Base-by-base conservation (phyloP, 2,797 vertebrate genomes). In the Synanceia verrucosa region DNA sequence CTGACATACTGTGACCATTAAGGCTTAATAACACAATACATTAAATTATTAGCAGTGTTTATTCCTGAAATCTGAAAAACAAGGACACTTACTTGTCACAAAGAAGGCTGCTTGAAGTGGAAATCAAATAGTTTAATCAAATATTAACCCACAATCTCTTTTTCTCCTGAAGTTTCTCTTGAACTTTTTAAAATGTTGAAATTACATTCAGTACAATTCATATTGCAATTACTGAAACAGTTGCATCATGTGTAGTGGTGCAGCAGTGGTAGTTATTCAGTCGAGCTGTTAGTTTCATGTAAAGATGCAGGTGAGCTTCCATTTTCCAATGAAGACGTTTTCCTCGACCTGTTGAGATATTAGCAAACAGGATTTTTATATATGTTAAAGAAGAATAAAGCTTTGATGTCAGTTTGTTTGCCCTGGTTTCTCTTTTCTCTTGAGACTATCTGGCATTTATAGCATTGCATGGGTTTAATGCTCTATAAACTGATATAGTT, bases 381-480 rank as follows among this genome's bases (percentile, higher is more conserved):
- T 48, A 9, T 44, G 39, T 16, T 55, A 14, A 43, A 66, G 60
- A 43, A 36, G 23, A 74, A 37, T n/a, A 26, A n/a, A 65, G 9
- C 71, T 86, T 88, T 87, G 78, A 84, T 84, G 76, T 73, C 24
- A 23, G 44, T 74, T 53, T 13, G n/a, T 69, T 52, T 46, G n/a
- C 62, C 47, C 65, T 31, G 12, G 33, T 50, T 26, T 83, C 65
- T 44, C 65, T 63, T 61, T 65, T 60, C 61, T 59, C 46, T 34
- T 31, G 26, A 58, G 60, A 73, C 57, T 57, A 37, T 83, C 48
- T 70, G 67, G 62, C 56, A 57, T 34, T 73, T 68, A 67, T 36
- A 57, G 58, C 55, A 55, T 39, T 65, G 66, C 71, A 68, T 23
- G 46, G 6, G 63, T 69, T 52, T 79, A 67, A 13, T 44, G 39